Percentiles rank a stretch among this genome's conserved stretches.
Conservation (phyloP, 1,140 invertebrate genomes). For the Procambarus virginalis region DNA sequence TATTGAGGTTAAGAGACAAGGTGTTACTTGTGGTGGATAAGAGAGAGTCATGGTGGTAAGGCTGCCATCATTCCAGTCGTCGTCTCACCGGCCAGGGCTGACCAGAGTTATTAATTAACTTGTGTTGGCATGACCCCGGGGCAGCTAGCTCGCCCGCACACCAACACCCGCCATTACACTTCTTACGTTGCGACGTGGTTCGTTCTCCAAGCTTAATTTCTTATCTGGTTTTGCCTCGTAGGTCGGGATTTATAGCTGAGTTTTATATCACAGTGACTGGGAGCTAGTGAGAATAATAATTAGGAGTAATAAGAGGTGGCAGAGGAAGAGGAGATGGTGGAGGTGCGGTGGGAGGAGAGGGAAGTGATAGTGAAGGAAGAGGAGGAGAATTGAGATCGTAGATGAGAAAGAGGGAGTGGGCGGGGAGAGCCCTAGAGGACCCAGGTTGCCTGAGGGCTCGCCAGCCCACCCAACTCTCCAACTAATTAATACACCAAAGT, state of each 20-base stretch:
- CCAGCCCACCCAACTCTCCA: not conserved
- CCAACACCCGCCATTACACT: too few relatives aligned
- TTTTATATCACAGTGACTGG: too few relatives aligned
- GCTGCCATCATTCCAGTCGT: not conserved
- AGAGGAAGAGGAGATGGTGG: not conserved
- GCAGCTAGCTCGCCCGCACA: not conserved
- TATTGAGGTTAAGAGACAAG: too few relatives aligned
- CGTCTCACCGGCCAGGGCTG: not conserved
- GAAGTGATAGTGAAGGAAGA: not conserved
- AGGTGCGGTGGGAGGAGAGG: not conserved
- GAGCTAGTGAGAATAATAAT: too few relatives aligned
- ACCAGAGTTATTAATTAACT: not conserved
- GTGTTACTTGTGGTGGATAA: too few relatives aligned
- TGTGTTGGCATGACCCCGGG: not conserved
- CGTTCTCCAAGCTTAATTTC: too few relatives aligned
- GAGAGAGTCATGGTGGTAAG: not conserved
- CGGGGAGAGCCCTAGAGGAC: not conserved
- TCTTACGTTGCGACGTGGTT: too few relatives aligned
- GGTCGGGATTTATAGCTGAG: too few relatives aligned
- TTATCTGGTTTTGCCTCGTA: too few relatives aligned
- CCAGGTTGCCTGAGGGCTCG: conserved; percentile 4
- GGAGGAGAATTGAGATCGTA: not conserved
- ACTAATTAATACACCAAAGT: not conserved
- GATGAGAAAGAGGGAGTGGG: not conserved
- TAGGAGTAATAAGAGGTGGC: not conserved